phyloP scores from a whole-genome alignment of 2,888 invertebrate genomes.

The Drosophila quinaria region DNA sequence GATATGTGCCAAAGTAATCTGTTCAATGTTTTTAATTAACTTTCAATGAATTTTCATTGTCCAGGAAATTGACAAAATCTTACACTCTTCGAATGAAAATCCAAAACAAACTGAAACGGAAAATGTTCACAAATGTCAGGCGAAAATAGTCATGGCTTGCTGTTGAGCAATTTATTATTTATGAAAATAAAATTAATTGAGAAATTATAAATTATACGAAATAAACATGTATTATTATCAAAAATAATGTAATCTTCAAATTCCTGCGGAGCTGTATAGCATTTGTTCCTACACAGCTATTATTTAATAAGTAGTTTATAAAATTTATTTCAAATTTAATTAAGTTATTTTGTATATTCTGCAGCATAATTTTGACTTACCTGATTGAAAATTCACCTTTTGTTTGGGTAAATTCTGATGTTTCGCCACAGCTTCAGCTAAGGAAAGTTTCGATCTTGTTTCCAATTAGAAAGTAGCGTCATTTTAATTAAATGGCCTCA shows the following conservation, averaged over 20 bases:
- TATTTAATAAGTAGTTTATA: not conserved
- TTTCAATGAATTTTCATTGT: conserved; percentile 24
- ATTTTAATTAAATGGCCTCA: conserved; percentile 57
- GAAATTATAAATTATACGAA: not conserved
- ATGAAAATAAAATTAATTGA: not conserved
- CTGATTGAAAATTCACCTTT: not conserved
- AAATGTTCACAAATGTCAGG: not conserved
- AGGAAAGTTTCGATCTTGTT: not conserved
- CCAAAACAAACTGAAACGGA: conserved; percentile 20
- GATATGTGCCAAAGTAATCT: conserved; percentile 6
- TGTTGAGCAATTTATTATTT: not conserved
- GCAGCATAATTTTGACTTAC: not conserved
- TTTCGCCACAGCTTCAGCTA: not conserved
- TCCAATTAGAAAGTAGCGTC: conserved; percentile 4
- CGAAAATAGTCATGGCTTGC: not conserved
- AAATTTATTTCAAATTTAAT: not conserved
- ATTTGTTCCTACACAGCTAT: not conserved
- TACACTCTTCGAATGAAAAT: conserved; percentile 12
- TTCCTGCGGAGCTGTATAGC: not conserved
- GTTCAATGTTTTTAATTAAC: not conserved
- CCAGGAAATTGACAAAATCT: conserved; percentile 11
- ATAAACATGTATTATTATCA: not conserved
- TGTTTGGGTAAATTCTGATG: not conserved
- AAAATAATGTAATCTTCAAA: not conserved
- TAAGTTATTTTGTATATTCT: not conserved